Evolutionary conservation across 64 coral and sea anemone genomes (phyloP).

Genomic region (Stichodactyla helianthus): DNA sequence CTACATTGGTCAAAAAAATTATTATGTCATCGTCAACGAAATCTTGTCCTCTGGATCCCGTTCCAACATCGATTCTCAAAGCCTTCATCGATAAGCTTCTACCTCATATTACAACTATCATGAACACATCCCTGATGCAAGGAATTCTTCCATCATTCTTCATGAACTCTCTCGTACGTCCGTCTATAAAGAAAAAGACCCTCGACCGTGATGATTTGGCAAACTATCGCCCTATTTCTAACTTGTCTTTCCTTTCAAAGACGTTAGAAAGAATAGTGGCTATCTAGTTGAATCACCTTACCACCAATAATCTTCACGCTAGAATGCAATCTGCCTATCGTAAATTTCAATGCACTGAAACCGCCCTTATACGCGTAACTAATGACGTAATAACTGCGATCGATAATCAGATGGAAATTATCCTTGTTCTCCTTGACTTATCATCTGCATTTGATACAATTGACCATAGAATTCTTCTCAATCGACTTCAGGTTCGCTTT

Average conservation of each 20-base stretch:
- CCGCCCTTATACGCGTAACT: no score
- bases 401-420: no score
- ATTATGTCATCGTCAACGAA: conserved; percentile 43
- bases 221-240: conserved; percentile 44
- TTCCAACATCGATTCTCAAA: conserved; percentile 36
- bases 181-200: conserved; percentile 25
- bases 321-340: no score
- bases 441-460: no score
- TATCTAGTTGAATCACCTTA: no score
- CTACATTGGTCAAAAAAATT: neutral
- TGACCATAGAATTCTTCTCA: no score
- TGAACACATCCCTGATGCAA: neutral
- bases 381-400: no score
- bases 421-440: no score
- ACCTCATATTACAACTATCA: neutral
- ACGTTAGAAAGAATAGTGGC: conserved; percentile 8
- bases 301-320: no score
- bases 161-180: neutral
- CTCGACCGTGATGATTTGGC: conserved; percentile 11
- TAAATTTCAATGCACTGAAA: no score
- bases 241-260: conserved; percentile 34
- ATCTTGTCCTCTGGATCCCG: conserved; percentile 37
- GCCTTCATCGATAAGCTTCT: conserved; percentile 13
- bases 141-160: neutral
- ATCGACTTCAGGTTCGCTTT: no score